Evolutionary conservation across 2,113 vertebrate species (phyloP).

Genomic region (Notiomystis cincta): DNA sequence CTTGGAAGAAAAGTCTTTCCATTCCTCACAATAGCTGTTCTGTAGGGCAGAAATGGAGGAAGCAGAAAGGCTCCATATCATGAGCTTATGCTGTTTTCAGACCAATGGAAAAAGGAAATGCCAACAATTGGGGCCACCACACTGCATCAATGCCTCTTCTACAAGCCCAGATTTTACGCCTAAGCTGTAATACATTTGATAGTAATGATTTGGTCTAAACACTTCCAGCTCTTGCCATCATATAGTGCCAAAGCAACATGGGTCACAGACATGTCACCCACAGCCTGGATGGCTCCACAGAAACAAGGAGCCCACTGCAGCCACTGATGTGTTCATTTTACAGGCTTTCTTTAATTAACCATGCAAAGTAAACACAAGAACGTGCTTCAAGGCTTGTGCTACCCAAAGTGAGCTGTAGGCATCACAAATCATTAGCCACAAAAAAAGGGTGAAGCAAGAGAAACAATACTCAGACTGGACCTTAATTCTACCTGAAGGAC

Average conservation of each 20-base stretch:
- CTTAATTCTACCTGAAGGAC: neutral
- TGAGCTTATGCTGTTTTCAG: neutral
- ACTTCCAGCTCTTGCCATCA: neutral
- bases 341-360: neutral
- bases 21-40: neutral
- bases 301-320: neutral
- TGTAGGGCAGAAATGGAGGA: neutral
- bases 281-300: neutral
- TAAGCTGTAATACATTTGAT: neutral
- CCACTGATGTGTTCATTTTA: neutral
- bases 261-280: neutral
- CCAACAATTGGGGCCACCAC: neutral
- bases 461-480: neutral
- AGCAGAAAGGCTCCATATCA: neutral
- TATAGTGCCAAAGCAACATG: accelerated
- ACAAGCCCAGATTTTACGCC: neutral
- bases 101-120: neutral
- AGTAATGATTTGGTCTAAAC: neutral
- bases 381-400: neutral
- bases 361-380: neutral
- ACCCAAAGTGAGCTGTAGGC: neutral
- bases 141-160: neutral
- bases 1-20: neutral
- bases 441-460: neutral
- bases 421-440: neutral